Evolutionary conservation across 2,797 vertebrate species (phyloP), one percentile per base, ranked within the genome.

Genomic region (Gymnothorax reevesii): DNA sequence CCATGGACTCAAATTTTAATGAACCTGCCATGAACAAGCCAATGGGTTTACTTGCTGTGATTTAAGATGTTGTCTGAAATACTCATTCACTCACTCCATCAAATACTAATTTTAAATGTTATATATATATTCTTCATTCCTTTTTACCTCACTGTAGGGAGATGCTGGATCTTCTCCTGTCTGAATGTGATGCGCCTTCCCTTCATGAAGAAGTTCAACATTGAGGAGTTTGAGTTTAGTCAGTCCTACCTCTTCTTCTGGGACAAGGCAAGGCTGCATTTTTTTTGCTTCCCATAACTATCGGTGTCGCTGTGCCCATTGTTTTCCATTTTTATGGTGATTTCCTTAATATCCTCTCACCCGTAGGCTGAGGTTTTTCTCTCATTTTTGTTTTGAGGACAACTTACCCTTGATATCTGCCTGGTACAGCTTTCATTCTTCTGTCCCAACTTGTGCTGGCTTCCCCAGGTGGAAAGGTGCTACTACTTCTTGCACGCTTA

Each of bases 81-180:
- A 83, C 17, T 1, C 54, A 73, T 20, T 69, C 57, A 33, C 84
- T 54, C 7, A 20, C 62, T 13, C 57, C 60, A 10, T 2, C 55
- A 27, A 83, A 83, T 83, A 33, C 57, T 83, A 49, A 42, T 57
- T 7, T 59, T 60, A 8, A 79, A 42, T 77, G 25, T 6, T 49
- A 15, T 42, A 42, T 49, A 15, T 42, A 42, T 60, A 1, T 57
- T 69, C 17, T 49, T 79, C 57, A 15, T 25, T n/a, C 6, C 86
- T 83, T 1, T 7, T 79, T 92, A 90, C 84, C 17, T 17, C 54
- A 8, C 49, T 87, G 22, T 84, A 99, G 99, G 99, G 91, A 97
- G 98, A 93, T 99, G 99, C 95, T 99, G 99, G 98, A 99, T 99
- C 93, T 99, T 99, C 92, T 98, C 99, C 87, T 99, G 98, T 92